Base-by-base conservation (phyloP, 2,888 invertebrate genomes). In the Steinernema hermaphroditum region DNA sequence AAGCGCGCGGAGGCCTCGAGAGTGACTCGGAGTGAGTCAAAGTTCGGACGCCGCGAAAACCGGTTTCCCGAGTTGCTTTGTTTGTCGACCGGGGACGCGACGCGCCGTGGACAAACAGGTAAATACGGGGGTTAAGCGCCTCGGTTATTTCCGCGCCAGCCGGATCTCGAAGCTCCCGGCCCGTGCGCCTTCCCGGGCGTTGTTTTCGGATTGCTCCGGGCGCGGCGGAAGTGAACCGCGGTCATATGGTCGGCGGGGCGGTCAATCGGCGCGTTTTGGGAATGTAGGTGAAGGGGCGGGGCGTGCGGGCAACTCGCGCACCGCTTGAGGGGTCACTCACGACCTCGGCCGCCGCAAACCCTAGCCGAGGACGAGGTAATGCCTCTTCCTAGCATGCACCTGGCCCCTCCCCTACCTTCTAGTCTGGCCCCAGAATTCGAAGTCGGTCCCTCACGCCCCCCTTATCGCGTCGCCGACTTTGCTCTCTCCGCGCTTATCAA, bases 191-290 rank as follows among this genome's bases (percentile, higher is more conserved):
- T 27, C 27, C 46, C 22, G 46, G 46, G 22, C 46, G 46, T 19
- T 46, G n/a, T 62, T 62, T 29, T 22, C 27, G 62, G 62, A 34
- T 32, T 54, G 9, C 54, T 6, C n/a, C 54, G 54, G 54, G 2
- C 32, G 62, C 32, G 62, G 34, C 62, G 62, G 62, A 62, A 62
- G 62, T 62, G 29, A 62, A 62, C 62, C 22, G 37, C 37, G 37
- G 62, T 62, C 62, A 62, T 62, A 34, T 62, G 62, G 32, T 62
- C 32, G 32, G 16, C 62, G 32, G 62, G 62, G 62, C 62, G 62
- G 62, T 62, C 62, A 62, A 62, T 62, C 62, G 62, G 62, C 29
- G 62, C 62, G 62, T 62, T 62, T 62, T 62, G 62, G 62, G 62
- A 62, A 62, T 62, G 62, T 62, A 62, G 62, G 62, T 62, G 62